These are phyloP conservation scores for Rhineura floridana DNA, from an alignment of 2,113 vertebrate genomes.

Conservation along the genomic window DNA sequence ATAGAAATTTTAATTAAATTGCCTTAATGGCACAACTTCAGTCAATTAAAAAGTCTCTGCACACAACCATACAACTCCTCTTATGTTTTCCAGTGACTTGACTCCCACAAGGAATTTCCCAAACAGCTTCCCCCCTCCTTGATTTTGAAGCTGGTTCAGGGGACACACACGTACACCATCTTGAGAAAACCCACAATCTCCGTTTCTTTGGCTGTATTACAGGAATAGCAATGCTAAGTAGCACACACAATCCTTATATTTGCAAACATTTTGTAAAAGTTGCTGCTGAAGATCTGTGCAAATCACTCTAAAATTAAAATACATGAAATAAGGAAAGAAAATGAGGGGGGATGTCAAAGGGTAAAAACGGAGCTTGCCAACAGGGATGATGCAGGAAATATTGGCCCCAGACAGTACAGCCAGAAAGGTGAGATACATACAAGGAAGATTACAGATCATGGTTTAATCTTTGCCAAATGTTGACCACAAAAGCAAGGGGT, in stretches of 20 bases:
- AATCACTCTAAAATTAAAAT: conserved; percentile 25
- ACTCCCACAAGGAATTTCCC: background rate
- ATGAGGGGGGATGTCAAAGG: conserved; percentile 2
- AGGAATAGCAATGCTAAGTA: background rate
- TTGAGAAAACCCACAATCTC: background rate
- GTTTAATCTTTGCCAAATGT: background rate
- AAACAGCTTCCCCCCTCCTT: background rate
- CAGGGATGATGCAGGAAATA: conserved; percentile 1
- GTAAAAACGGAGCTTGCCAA: conserved; percentile 6
- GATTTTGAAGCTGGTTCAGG: background rate
- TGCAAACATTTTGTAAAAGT: background rate
- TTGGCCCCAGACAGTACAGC: background rate
- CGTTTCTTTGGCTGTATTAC: background rate
- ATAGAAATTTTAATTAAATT: conserved; percentile 8
- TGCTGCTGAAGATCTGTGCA: too few species aligned
- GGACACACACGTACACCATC: too few species aligned
- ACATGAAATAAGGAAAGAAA: background rate
- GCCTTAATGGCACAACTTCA: conserved; percentile 1
- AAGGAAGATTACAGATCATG: background rate
- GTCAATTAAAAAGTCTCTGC: background rate
- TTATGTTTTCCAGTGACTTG: background rate
- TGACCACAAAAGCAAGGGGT: conserved; percentile 9
- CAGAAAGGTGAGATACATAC: background rate
- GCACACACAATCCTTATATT: too few species aligned
- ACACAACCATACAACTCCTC: background rate